Evolutionary conservation across 2,113 vertebrate species (phyloP), one percentile per base, ranked within the genome.

Genomic region (Bostrychus sinensis): DNA sequence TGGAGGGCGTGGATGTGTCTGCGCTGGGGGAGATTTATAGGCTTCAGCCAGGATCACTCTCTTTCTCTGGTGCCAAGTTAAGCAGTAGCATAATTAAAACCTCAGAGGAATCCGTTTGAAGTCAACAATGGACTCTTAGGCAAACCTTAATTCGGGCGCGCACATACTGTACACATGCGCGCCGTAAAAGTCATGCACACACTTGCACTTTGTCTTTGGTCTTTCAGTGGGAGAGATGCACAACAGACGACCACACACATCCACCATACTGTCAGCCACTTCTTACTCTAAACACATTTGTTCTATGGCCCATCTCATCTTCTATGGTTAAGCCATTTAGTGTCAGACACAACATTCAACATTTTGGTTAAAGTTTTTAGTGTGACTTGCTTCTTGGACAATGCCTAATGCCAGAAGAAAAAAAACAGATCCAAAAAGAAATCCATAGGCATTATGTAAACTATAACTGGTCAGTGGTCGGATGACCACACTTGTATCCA

Each of bases 11-110:
- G 89, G 87, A 86, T 65, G 73, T 84, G 90, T 91, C 90, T 92
- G 84, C 84, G 67, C 71, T 56, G 84, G 77, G 83, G 76, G 86
- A 91, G 91, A 92, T 92, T 92, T 91, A 90, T 87, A 84, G 87
- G 84, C 82, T 88, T 91, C 89, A 89, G 77, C 89, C 85, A 89
- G 85, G 90, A 91, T 91, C 88, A 83, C 84, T 89, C 89, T 89
- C 83, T 88, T 85, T 72, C 86, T 79, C 86, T 82, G 83, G 89
- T 93, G 92, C 91, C 91, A 92, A 92, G 91, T 91, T 91, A 92
- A 92, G 92, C 89, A 86, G 88, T 88, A 87, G 87, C 89, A 82
- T 92, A 91, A 93, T 93, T 92, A 92, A 91, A 92, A 92, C 88
- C 90, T 86, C 88, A 62, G 82, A 80, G 89, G 91, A 91, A 91